phyloP scores from a whole-genome alignment of 2,797 vertebrate species.

The Siniperca undulata region DNA sequence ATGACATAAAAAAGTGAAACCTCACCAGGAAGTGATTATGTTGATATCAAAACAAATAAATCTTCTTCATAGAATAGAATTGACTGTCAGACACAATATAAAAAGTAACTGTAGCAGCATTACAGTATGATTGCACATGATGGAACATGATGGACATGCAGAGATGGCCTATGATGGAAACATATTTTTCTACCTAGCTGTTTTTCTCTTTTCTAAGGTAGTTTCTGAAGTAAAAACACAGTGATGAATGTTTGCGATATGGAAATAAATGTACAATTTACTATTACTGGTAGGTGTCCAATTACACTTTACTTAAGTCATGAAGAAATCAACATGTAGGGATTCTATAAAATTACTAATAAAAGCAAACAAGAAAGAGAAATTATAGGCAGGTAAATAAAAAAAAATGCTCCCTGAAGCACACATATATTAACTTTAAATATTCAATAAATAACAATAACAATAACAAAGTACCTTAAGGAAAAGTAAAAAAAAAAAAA shows the following conservation, averaged over 20 bases:
- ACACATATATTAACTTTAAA: background rate
- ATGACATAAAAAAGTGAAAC: background rate
- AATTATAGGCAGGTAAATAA: background rate
- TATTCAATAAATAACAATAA: slow-evolving; percentile 6
- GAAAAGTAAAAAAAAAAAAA: background rate
- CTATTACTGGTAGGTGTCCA: background rate
- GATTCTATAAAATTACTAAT: background rate
- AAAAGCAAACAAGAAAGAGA: background rate
- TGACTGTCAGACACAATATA: background rate
- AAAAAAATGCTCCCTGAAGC: background rate
- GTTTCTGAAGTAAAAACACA: background rate
- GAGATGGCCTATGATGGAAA: background rate
- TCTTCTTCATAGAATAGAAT: background rate
- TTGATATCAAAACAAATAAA: background rate
- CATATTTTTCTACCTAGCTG: background rate
- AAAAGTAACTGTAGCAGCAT: background rate
- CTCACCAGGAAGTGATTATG: background rate
- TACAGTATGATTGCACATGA: slow-evolving; percentile 4
- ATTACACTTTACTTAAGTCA: background rate
- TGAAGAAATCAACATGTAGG: background rate
- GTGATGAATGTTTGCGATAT: background rate
- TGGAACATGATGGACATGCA: slow-evolving; percentile 1
- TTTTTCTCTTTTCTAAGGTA: background rate
- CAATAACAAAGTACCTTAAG: background rate
- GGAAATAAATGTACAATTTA: background rate